These are phyloP conservation scores for Sciurus vulgaris DNA, from an alignment of 2,797 vertebrate species.

Conservation along the genomic window DNA sequence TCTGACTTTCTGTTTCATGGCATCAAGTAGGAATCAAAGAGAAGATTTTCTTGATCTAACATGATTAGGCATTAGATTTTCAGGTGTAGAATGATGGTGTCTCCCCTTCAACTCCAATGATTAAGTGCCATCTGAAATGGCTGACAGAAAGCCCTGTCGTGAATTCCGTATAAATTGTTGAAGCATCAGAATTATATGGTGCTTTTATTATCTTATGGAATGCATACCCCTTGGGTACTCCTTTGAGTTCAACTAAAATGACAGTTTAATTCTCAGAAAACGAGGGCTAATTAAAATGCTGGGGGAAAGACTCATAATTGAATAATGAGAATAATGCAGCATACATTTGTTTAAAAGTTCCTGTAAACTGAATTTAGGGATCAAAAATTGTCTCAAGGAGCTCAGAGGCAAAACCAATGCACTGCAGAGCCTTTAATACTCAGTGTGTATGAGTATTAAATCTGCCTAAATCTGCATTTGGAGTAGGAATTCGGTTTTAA, in stretches of 20 bases:
- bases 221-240: conserved; percentile 84
- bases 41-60: conserved; percentile 37
- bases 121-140: conserved; percentile 69
- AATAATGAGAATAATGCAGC: conserved; percentile 83
- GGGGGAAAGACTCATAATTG: conserved; percentile 83
- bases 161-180: conserved; percentile 80
- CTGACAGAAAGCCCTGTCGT: conserved; percentile 78
- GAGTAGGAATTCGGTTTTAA: not conserved
- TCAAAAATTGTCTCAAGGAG: conserved; percentile 71
- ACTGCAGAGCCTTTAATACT: conserved; percentile 45
- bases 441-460: not conserved
- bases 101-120: conserved; percentile 8
- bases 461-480: not conserved
- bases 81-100: not conserved
- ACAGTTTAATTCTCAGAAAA: conserved; percentile 85
- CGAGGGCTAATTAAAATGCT: conserved; percentile 87
- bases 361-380: conserved; percentile 79
- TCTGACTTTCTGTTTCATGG: not conserved
- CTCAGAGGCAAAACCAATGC: conserved; percentile 67
- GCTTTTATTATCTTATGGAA: conserved; percentile 86
- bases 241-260: conserved; percentile 84
- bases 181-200: conserved; percentile 82
- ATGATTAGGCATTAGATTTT: conserved; percentile 44
- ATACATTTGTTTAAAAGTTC: conserved; percentile 79
- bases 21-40: not conserved